phyloP scores from a whole-genome alignment of 2,113 vertebrate genomes.

The Azemiops feae region DNA sequence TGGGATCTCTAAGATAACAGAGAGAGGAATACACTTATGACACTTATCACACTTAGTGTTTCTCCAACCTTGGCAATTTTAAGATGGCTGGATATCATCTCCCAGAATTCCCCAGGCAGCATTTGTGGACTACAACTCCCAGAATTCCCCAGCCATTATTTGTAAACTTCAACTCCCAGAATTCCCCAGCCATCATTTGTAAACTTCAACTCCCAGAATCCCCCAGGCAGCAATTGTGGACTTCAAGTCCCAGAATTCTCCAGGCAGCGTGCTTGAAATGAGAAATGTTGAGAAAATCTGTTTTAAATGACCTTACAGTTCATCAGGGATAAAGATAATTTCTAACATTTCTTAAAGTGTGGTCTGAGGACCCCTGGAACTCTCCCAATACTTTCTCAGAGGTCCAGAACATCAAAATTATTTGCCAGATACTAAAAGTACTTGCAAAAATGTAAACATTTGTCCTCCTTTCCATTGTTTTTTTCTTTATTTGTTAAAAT shows the following conservation, averaged over 20 bases:
- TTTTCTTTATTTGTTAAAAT: too few relatives aligned
- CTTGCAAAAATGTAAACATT: too few relatives aligned
- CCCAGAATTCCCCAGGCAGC: background rate
- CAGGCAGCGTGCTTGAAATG: background rate
- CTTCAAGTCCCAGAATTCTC: too few relatives aligned
- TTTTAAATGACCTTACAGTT: background rate
- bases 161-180: too few relatives aligned
- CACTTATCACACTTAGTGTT: background rate
- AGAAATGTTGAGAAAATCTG: background rate
- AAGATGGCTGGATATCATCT: background rate
- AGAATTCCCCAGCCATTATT: too few relatives aligned
- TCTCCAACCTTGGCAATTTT: background rate
- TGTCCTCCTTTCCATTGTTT: too few relatives aligned
- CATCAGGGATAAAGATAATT: background rate
- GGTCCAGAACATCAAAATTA: too few relatives aligned
- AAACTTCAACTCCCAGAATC: too few relatives aligned
- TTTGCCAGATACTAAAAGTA: too few relatives aligned
- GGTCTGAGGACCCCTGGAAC: background rate
- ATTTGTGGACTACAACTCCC: background rate
- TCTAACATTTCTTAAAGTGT: background rate
- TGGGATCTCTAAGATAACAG: background rate
- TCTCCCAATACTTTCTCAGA: too few relatives aligned
- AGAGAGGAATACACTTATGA: background rate
- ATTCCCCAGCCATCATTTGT: too few relatives aligned
- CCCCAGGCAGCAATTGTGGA: too few relatives aligned